Evolutionary conservation across 2,888 invertebrate genomes (phyloP), one percentile per base, ranked within the genome.

Genomic region (Mesoligia furuncula): DNA sequence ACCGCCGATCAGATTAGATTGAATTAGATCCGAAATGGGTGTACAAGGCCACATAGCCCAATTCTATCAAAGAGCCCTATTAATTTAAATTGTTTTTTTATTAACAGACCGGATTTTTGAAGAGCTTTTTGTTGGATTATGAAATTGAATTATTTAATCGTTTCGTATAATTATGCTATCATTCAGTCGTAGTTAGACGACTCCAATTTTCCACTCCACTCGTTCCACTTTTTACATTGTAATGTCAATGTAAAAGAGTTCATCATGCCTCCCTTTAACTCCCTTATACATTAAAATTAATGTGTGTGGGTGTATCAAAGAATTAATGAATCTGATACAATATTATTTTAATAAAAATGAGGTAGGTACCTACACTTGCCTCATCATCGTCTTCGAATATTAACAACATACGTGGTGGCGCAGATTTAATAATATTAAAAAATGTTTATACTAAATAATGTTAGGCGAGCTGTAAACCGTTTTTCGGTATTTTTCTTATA

Each of bases 1-100:
- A 75, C 71, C 71, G 75, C 79, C 74, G 67, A 86, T 83, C 79
- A 81, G 85, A 85, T 89, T 85, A 84, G 77, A 89, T 88, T 83
- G 74, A 79, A 87, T n/a, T n/a, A n/a, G n/a, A n/a, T 79, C 75
- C 76, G 67, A 79, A 87, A 85, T 84, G 84, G 79, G 75, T 79
- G 79, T 83, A 86, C 83, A 84, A 81, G 71, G 79, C 73, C 69
- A 62, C 36, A 39, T 75, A 79, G 71, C 70, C 79, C 64, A 80
- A 81, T 82, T 70, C 73, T 79, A 70, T 75, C 77, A 81, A 68
- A 62, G n/a, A 74, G 54, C 73, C 64, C 59, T 76, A 80, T 86
- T 84, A 62, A 81, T 83, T 80, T 76, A 59, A 80, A 81, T 67
- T 67, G n/a, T 62, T 57, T 73, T 73, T 80, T 85, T 59, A 36